These are phyloP conservation scores for Mandrillus leucophaeus DNA, from an alignment of 2,113 vertebrate species.

Conservation along the genomic window DNA sequence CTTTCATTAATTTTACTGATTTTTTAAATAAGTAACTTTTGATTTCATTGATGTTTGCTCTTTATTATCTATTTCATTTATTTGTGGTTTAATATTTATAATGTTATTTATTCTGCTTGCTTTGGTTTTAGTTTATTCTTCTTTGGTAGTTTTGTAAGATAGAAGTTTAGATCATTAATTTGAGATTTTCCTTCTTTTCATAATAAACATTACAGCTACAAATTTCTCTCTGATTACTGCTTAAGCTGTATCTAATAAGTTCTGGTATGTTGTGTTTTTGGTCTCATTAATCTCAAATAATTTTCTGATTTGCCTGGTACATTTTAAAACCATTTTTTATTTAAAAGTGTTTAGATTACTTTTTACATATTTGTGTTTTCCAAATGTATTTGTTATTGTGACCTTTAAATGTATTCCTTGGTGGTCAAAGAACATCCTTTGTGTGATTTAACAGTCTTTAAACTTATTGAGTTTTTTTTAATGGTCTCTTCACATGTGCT, in stretches of 20 bases:
- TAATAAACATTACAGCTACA: background rate
- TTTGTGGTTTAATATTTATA: background rate
- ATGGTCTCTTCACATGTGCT: background rate
- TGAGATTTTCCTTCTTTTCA: background rate
- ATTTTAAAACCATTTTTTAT: background rate
- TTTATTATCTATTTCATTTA: background rate
- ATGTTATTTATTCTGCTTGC: background rate
- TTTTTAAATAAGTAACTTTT: conserved; percentile 6
- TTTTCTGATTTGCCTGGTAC: background rate
- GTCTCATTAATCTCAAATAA: conserved; percentile 18
- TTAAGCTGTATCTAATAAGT: background rate
- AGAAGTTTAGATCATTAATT: background rate
- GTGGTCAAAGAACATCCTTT: background rate
- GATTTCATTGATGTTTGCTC: background rate
- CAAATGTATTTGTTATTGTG: background rate
- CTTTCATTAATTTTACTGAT: background rate
- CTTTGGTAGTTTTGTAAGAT: background rate
- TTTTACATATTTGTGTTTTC: conserved; percentile 9
- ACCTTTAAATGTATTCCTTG: background rate
- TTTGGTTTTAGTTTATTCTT: background rate
- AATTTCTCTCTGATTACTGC: background rate
- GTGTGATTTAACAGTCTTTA: background rate
- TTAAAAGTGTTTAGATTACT: background rate
- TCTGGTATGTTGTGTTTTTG: background rate
- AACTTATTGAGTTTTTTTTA: background rate